Conservation (phyloP, 1,140 invertebrate genomes). For the Whitmania pigra region DNA sequence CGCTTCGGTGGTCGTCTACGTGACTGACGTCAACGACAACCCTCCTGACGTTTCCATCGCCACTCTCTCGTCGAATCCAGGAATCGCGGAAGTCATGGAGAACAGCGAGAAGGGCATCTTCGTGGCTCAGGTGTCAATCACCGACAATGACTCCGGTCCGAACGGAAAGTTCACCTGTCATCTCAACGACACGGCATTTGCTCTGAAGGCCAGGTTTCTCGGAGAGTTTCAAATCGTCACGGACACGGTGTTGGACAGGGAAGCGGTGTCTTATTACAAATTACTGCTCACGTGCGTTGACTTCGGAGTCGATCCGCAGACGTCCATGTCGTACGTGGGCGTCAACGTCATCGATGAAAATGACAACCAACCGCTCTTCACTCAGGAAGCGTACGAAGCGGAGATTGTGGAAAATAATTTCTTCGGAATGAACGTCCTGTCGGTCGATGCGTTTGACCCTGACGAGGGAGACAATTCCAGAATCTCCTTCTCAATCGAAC, state of each 20-base stretch:
- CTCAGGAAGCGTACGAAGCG: conserved; percentile 6
- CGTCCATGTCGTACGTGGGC: not conserved
- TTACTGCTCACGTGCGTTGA: conserved; percentile 20
- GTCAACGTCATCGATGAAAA: conserved; percentile 21
- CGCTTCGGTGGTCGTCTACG: conserved; percentile 47
- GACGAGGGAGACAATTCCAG: conserved; percentile 88
- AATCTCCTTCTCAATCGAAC: conserved; percentile 66
- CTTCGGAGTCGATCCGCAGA: conserved; percentile 17
- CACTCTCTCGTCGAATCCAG: conserved; percentile 32
- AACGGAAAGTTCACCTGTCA: conserved; percentile 19
- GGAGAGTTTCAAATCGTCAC: conserved; percentile 24
- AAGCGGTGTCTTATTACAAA: conserved; percentile 9
- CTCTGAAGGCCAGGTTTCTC: not conserved
- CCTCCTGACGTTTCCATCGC: conserved; percentile 23
- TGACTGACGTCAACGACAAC: conserved; percentile 85
- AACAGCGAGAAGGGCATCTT: conserved; percentile 22
- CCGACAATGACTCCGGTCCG: conserved; percentile 18
- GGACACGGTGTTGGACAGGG: conserved; percentile 16
- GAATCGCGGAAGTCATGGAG: conserved; percentile 17
- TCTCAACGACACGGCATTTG: conserved; percentile 21
- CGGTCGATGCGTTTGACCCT: conserved; percentile 66
- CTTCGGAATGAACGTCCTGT: conserved; percentile 63
- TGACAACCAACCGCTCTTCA: conserved; percentile 22
- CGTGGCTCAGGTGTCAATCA: conserved; percentile 22
- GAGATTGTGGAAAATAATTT: conserved; percentile 63